Evolutionary conservation across 2,888 invertebrate genomes (phyloP), one percentile per base, ranked within the genome.

Genomic region (Apodemia zela): DNA sequence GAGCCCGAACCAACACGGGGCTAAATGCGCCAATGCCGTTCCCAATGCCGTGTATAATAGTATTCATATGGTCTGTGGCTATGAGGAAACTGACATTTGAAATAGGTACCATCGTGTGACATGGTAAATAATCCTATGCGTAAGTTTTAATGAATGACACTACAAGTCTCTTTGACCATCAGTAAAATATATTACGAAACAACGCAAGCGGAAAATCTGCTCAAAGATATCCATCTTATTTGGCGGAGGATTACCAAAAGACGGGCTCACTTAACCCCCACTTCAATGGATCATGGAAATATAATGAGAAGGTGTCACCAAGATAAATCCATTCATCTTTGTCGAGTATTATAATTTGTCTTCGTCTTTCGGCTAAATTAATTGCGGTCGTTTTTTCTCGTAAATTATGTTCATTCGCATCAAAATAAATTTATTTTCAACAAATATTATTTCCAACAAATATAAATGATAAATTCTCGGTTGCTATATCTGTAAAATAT

Each of bases 301-400:
- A 58, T 69, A 67, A 70, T 70, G 64, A 68, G 68, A 69, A 60
- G 58, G 63, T 69, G 69, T 68, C 71, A 67, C 65, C 66, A 54
- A 63, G 17, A 47, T 47, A 47, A 65, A 66, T 63, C 65, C 65
- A 70, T 70, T 69, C 62, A 63, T 71, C 69, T 65, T 60, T 64
- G 69, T 69, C 68, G 59, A 60, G 62, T 63, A 68, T 70, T 64
- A 68, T 64, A 68, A 70, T 71, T 70, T 67, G 69, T 71, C 71
- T 69, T 68, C 65, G 65, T 68, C 66, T 64, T 62, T 64, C 67
- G 66, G 64, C 63, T 61, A 69, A 68, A 68, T 68, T 70, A 69
- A 71, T 70, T 67, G 66, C 47, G 62, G 47, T 47, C 45, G 47
- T 29, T 47, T 63, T 33, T 63, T 59, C 59, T n/a, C 45, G 35